These are phyloP conservation scores for Drosophila sp. DNA, from an alignment of 1,140 invertebrate species.

Conservation along the genomic window DNA sequence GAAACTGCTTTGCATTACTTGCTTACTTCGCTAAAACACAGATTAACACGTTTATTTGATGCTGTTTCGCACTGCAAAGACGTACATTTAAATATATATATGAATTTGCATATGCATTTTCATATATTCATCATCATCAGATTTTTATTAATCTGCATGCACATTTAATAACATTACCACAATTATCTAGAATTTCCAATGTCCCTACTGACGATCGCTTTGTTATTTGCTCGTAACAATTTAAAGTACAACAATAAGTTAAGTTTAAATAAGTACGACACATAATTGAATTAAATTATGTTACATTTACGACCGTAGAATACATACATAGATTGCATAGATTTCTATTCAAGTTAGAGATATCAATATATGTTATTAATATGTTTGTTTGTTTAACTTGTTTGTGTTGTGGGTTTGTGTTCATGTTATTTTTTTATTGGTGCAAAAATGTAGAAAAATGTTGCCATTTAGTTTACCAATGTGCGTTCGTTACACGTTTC, in stretches of 20 bases:
- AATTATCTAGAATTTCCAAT: constrained; percentile 75
- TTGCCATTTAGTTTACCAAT: constrained; percentile 34
- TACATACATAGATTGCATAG: constrained; percentile 29
- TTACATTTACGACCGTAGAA: constrained; percentile 27
- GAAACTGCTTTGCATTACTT: constrained; percentile 45
- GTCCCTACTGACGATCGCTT: constrained; percentile 27
- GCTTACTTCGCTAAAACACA: constrained; percentile 82
- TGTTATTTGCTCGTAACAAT: constrained; percentile 51
- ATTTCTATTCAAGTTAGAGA: constrained; percentile 24
- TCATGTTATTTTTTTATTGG: constrained; percentile 25
- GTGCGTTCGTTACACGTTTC: constrained; percentile 39
- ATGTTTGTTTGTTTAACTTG: constrained; percentile 19
- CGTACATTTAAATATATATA: constrained; percentile 43
- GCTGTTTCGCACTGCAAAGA: constrained; percentile 63
- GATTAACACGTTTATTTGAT: constrained; percentile 79
- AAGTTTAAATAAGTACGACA: constrained; percentile 60
- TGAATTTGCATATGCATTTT: constrained; percentile 3
- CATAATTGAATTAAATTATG: constrained; percentile 55
- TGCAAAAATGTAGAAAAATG: constrained; percentile 58
- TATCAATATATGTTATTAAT: constrained; percentile 25
- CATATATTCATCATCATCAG: not conserved
- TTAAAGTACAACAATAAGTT: constrained; percentile 80
- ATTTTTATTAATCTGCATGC: constrained; percentile 54
- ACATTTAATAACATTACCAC: constrained; percentile 73
- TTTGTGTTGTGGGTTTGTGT: constrained; percentile 3